Percentiles rank a stretch among this genome's conserved stretches.
These are phyloP conservation scores for Neomonachus schauinslandi DNA, from an alignment of 2,113 vertebrate species.

Conservation along the genomic window DNA sequence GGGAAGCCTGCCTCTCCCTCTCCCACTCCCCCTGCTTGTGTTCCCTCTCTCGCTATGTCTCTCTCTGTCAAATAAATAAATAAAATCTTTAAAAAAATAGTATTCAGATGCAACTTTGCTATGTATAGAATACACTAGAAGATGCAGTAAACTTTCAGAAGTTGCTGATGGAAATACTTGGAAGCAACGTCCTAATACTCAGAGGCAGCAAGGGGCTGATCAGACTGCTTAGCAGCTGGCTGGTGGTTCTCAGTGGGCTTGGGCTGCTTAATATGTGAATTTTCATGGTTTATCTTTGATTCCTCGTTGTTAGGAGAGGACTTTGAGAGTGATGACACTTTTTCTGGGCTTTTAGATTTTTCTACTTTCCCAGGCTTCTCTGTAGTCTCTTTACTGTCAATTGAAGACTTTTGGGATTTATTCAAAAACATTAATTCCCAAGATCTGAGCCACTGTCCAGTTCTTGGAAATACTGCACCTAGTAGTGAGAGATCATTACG, in stretches of 20 bases:
- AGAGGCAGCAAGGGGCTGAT: constrained; percentile 87
- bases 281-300: constrained; percentile 83
- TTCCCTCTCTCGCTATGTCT: too few relatives aligned
- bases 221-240: constrained; percentile 76
- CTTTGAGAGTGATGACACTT: constrained; percentile 69
- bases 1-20: too few relatives aligned
- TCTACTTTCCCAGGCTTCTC: constrained; percentile 87
- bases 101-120: neutral
- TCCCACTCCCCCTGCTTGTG: too few relatives aligned
- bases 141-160: neutral
- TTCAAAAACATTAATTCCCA: constrained; percentile 92
- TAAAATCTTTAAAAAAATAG: neutral
- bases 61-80: too few relatives aligned
- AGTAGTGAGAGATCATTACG: neutral
- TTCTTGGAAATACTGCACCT: constrained; percentile 64
- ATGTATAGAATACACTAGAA: neutral
- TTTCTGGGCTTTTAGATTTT: constrained; percentile 84
- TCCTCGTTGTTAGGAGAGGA: constrained; percentile 83
- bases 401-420: constrained; percentile 86
- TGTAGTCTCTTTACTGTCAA: constrained; percentile 80
- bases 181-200: constrained; percentile 95
- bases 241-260: constrained; percentile 80
- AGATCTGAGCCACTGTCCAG: constrained; percentile 95
- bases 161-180: neutral
- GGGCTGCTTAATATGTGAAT: constrained; percentile 81